Conservation (phyloP, 2,113 vertebrate species). For the Crotalus tigris region DNA sequence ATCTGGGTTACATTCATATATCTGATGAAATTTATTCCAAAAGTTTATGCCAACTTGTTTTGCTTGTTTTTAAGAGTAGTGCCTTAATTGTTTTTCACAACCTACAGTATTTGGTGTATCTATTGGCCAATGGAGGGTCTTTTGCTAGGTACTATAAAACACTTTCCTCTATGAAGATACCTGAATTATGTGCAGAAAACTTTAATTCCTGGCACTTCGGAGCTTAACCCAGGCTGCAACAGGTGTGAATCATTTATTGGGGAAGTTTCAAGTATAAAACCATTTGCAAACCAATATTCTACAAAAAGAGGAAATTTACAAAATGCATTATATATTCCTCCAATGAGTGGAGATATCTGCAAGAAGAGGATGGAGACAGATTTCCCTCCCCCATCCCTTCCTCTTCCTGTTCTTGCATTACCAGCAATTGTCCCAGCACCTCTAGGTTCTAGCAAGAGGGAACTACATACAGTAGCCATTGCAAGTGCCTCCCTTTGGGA, state of each 20-base stretch:
- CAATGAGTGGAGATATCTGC: background rate
- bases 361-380: background rate
- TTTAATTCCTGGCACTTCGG: background rate
- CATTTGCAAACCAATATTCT: background rate
- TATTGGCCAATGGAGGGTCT: background rate
- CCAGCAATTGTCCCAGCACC: background rate
- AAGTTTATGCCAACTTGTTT: background rate
- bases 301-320: background rate
- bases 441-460: background rate
- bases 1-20: background rate
- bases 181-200: background rate
- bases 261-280: slow-evolving; percentile 4
- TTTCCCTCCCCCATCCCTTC: background rate
- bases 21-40: background rate
- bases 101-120: background rate
- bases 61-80: background rate
- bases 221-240: background rate
- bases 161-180: background rate
- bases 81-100: background rate
- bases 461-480: background rate
- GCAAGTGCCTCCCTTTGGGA: background rate
- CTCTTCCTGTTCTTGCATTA: background rate
- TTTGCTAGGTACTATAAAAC: background rate
- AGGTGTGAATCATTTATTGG: slow-evolving; percentile 13
- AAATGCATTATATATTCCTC: too few species aligned